Evolutionary conservation across 1,140 invertebrate genomes (phyloP).

Genomic region (Sitophilus oryzae): DNA sequence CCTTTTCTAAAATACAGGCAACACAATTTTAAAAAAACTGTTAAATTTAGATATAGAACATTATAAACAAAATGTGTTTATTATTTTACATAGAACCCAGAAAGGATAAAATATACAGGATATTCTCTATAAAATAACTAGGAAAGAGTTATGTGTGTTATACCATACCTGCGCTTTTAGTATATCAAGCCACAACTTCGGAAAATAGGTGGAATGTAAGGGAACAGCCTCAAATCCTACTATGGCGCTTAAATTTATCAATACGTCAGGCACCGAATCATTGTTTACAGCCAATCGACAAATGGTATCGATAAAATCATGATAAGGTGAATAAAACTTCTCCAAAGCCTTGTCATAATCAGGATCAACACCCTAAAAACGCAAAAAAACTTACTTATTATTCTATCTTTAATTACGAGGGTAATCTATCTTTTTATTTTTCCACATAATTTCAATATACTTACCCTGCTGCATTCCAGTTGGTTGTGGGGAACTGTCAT

Average conservation of each 20-base stretch:
- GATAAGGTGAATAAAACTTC: slow-evolving; percentile 77
- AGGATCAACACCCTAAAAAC: slow-evolving; percentile 58
- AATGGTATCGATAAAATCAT: slow-evolving; percentile 79
- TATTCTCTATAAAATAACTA: too few species aligned
- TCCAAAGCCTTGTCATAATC: slow-evolving; percentile 72
- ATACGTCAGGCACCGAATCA: slow-evolving; percentile 68
- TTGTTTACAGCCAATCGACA: slow-evolving; percentile 81
- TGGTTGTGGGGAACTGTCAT: slow-evolving; percentile 78
- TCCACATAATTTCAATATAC: too few species aligned
- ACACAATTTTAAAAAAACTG: too few species aligned
- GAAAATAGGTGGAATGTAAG: slow-evolving; percentile 75
- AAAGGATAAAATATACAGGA: too few species aligned
- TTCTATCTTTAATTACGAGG: too few species aligned
- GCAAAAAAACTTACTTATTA: slow-evolving; percentile 3
- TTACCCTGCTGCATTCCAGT: slow-evolving; percentile 62
- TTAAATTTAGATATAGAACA: too few species aligned
- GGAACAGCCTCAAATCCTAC: slow-evolving; percentile 81
- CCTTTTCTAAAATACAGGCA: too few species aligned
- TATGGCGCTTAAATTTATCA: slow-evolving; percentile 77
- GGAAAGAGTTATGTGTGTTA: neutral
- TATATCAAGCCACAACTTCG: slow-evolving; percentile 79
- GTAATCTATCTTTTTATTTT: too few species aligned
- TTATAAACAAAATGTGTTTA: too few species aligned
- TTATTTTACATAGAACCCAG: too few species aligned
- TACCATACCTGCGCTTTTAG: slow-evolving; percentile 60